phyloP scores from a whole-genome alignment of 2,797 vertebrate genomes.

The Acridotheres tristis region DNA sequence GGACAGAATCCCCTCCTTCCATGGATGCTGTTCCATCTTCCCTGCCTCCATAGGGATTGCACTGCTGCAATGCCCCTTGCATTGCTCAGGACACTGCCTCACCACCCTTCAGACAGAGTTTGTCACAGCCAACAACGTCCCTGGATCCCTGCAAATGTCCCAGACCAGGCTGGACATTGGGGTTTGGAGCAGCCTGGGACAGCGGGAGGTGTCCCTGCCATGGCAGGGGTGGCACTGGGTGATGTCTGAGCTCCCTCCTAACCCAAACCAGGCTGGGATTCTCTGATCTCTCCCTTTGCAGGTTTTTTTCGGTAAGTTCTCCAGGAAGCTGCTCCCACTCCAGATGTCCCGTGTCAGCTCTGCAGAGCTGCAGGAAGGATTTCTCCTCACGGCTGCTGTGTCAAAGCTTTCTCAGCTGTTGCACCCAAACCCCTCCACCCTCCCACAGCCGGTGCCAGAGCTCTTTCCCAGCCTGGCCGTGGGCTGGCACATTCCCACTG shows the following conservation, averaged over 20 bases:
- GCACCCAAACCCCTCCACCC: not conserved
- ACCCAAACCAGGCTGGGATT: not conserved
- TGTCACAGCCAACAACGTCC: not conserved
- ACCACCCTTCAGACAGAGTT: fast-evolving
- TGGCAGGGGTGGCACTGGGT: not conserved
- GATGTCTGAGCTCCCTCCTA: not conserved
- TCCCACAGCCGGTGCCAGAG: not conserved
- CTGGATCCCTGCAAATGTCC: not conserved
- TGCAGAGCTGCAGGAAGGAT: not conserved
- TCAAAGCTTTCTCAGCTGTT: slow-evolving; percentile 64
- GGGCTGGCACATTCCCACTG: not conserved
- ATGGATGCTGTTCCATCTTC: too few relatives aligned
- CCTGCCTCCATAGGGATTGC: too few relatives aligned
- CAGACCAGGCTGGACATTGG: fast-evolving
- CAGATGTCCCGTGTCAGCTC: slow-evolving; percentile 46
- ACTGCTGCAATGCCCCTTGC: not conserved
- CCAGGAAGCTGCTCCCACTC: not conserved
- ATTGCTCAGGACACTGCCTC: not conserved
- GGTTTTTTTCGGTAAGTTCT: not conserved
- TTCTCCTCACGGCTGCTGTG: not conserved
- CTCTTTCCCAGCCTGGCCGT: not conserved
- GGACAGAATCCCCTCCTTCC: too few relatives aligned
- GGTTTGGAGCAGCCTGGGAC: not conserved
- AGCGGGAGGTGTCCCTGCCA: not conserved
- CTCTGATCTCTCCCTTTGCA: not conserved